A percentile compares a stretch with the other conserved stretches of the same genome.
Evolutionary conservation across 2,797 vertebrate genomes (phyloP).

Genomic region (Amphiprion clarkii): DNA sequence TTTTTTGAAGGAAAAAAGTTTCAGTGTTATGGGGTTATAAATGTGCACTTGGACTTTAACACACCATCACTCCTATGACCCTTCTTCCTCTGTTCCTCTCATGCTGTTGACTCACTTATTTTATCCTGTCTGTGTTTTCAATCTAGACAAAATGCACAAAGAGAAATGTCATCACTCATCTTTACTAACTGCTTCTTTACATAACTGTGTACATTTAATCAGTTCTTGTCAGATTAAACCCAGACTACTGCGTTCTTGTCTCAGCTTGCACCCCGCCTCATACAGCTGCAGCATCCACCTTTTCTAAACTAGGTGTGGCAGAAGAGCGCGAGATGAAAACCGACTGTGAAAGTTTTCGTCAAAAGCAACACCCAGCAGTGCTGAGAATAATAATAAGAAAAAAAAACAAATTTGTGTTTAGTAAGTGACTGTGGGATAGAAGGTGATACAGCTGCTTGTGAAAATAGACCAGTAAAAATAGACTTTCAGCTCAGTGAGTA

Average conservation of each 20-base stretch:
- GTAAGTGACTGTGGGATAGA: background rate
- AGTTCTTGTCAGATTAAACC: conserved; percentile 1
- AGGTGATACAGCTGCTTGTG: conserved; percentile 6
- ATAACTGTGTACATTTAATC: background rate
- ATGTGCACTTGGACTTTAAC: conserved; percentile 15
- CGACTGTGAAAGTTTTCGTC: background rate
- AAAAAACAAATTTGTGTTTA: background rate
- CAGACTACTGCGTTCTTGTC: background rate
- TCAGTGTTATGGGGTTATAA: conserved; percentile 26
- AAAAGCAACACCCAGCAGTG: background rate
- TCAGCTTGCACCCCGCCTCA: background rate
- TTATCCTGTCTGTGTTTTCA: background rate
- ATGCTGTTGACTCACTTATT: conserved; percentile 6
- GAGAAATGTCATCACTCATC: background rate
- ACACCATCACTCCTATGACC: background rate
- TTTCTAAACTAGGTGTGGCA: conserved; percentile 5
- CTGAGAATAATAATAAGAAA: background rate
- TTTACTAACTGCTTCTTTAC: background rate
- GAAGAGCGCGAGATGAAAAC: background rate
- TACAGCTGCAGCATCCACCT: conserved; percentile 12
- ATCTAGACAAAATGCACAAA: conserved; percentile 16
- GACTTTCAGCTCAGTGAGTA: conserved; percentile 1
- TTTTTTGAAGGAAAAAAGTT: background rate
- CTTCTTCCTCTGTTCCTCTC: background rate
- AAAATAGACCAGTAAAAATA: conserved; percentile 30